Percentiles rank a stretch among this genome's conserved stretches.
These are phyloP conservation scores for Proisotoma minuta DNA, from an alignment of 2,888 invertebrate genomes.

Conservation along the genomic window DNA sequence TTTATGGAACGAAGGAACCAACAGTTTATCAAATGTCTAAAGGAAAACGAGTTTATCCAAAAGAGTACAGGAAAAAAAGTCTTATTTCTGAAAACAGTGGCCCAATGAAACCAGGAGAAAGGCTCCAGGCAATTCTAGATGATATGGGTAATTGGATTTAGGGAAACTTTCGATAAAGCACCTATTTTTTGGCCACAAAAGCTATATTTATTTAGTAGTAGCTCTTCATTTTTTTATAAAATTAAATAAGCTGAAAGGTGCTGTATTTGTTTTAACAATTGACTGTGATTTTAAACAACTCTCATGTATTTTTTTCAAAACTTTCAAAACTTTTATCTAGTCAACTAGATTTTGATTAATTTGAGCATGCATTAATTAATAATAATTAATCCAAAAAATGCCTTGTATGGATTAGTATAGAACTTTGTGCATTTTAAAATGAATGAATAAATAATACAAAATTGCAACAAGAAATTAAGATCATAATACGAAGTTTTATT, in stretches of 20 bases:
- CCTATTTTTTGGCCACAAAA: neutral
- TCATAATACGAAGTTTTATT: slow-evolving; percentile 1
- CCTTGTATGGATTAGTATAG: neutral
- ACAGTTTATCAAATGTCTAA: slow-evolving; percentile 62
- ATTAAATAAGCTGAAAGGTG: too few relatives aligned
- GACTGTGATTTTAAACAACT: too few relatives aligned
- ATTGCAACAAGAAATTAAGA: slow-evolving; percentile 2
- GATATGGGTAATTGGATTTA: slow-evolving; percentile 33
- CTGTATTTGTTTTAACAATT: too few relatives aligned
- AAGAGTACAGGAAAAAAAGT: slow-evolving; percentile 53
- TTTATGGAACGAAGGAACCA: slow-evolving; percentile 67
- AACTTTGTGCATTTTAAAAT: neutral
- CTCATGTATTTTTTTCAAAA: too few relatives aligned
- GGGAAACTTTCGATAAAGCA: neutral
- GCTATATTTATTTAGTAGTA: neutral
- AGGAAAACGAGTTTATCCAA: slow-evolving; percentile 56
- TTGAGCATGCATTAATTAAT: neutral
- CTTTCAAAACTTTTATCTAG: too few relatives aligned
- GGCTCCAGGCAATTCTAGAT: slow-evolving; percentile 28
- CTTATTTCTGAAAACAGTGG: slow-evolving; percentile 7
- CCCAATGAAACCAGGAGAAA: slow-evolving; percentile 10
- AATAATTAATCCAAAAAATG: too few relatives aligned
- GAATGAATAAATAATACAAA: neutral
- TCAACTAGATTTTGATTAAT: too few relatives aligned
- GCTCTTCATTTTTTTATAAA: too few relatives aligned